These are phyloP conservation scores for Percopsis omiscomaycus DNA, from an alignment of 2,797 vertebrate species.

Conservation along the genomic window DNA sequence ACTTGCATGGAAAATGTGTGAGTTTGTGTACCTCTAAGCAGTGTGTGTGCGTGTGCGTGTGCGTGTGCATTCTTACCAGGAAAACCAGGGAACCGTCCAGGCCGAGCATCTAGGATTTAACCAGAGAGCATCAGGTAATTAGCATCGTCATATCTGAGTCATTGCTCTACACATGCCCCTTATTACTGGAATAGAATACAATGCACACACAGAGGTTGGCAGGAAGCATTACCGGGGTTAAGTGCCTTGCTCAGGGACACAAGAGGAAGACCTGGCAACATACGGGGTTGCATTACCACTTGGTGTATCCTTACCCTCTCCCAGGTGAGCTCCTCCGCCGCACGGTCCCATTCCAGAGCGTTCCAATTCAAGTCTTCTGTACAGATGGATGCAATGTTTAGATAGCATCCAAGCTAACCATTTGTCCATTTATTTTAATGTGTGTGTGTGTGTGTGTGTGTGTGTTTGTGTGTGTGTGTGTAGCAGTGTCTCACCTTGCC, in stretches of 20 bases:
- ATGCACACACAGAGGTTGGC: too few relatives aligned
- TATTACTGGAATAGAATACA: too few relatives aligned
- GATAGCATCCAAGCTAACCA: not conserved
- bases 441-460: not conserved
- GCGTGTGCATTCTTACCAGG: constrained; percentile 78
- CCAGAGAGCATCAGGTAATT: constrained; percentile 3
- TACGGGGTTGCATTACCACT: not conserved
- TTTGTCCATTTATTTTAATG: not conserved
- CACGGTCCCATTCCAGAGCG: constrained; percentile 95
- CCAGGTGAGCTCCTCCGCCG: constrained; percentile 97
- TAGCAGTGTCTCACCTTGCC: constrained; percentile 69
- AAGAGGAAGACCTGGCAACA: too few relatives aligned
- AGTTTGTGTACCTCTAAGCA: not conserved
- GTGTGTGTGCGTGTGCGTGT: not conserved
- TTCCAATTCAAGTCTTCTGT: constrained; percentile 98
- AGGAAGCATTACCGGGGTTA: too few relatives aligned
- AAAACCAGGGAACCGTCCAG: constrained; percentile 96
- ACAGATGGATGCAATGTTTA: constrained; percentile 15
- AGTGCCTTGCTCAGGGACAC: too few relatives aligned
- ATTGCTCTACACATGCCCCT: too few relatives aligned
- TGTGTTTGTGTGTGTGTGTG: not conserved
- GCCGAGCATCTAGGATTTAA: constrained; percentile 87
- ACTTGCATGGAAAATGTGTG: not conserved
- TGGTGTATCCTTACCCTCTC: constrained; percentile 82
- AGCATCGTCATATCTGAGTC: not conserved